phyloP scores from a whole-genome alignment of 2,797 vertebrate genomes.

The Rhincodon typus region DNA sequence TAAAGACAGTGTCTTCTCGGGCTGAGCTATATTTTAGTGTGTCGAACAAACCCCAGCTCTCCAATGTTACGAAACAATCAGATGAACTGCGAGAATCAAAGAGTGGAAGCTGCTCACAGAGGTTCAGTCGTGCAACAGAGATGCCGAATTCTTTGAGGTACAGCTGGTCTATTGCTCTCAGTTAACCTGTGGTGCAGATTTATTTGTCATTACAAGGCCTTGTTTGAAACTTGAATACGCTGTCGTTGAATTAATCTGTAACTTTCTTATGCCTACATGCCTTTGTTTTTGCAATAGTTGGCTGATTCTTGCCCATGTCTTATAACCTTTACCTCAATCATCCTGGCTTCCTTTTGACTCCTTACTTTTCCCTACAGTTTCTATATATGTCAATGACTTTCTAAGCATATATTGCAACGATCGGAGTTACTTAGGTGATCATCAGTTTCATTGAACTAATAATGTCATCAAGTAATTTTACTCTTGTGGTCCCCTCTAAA shows the following conservation, averaged over 20 bases:
- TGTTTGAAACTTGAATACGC: not conserved
- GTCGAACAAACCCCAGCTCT: not conserved
- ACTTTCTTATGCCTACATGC: not conserved
- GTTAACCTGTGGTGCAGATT: not conserved
- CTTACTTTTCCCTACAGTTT: not conserved
- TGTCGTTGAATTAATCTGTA: not conserved
- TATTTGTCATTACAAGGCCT: not conserved
- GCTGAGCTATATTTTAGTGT: not conserved
- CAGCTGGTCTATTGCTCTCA: not conserved
- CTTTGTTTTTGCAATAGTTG: not conserved
- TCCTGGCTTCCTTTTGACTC: not conserved
- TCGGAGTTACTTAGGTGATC: too few species aligned
- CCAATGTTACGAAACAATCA: not conserved
- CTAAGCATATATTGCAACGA: too few species aligned
- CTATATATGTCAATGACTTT: too few species aligned
- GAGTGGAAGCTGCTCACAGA: not conserved
- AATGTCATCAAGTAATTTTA: too few species aligned
- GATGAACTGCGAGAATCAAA: not conserved
- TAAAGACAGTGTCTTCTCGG: not conserved
- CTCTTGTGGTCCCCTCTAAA: too few species aligned
- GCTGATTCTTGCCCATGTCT: not conserved
- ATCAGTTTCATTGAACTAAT: too few species aligned
- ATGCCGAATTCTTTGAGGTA: not conserved
- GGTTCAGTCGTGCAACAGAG: not conserved
- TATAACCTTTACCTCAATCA: not conserved